These are phyloP conservation scores for Alaudala cheleensis DNA, from an alignment of 2,113 vertebrate species.

Conservation along the genomic window DNA sequence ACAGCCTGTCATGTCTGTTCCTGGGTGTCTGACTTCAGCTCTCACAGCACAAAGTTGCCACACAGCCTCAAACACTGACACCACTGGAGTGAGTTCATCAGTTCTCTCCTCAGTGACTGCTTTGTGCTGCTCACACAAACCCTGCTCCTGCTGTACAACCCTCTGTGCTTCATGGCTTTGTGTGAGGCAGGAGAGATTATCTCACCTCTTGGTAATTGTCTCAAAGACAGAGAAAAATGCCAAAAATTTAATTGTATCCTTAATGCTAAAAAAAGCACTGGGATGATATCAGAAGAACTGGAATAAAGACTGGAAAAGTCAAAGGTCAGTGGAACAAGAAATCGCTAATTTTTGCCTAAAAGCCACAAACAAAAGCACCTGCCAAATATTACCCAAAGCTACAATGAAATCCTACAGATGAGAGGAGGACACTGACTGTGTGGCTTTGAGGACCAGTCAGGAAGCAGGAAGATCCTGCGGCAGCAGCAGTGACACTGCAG, in stretches of 20 bases:
- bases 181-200: neutral
- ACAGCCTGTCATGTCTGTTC: neutral
- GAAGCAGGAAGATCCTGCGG: neutral
- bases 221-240: neutral
- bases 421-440: neutral
- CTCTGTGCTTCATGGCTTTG: neutral
- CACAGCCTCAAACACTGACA: neutral
- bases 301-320: neutral
- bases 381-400: neutral
- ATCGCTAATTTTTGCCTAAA: neutral
- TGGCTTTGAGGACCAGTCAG: neutral
- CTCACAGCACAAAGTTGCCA: neutral
- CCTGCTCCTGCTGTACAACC: neutral
- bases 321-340: neutral
- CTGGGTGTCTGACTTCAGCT: neutral
- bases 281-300: neutral
- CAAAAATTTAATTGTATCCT: neutral
- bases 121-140: neutral
- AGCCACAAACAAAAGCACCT: neutral
- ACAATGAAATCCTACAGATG: neutral
- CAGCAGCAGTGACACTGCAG: rapidly evolving
- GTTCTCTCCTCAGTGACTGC: neutral
- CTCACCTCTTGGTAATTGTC: neutral
- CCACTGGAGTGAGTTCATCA: neutral
- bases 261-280: neutral